phyloP scores from a whole-genome alignment of 2,888 invertebrate species.

The Platycheirus albimanus region DNA sequence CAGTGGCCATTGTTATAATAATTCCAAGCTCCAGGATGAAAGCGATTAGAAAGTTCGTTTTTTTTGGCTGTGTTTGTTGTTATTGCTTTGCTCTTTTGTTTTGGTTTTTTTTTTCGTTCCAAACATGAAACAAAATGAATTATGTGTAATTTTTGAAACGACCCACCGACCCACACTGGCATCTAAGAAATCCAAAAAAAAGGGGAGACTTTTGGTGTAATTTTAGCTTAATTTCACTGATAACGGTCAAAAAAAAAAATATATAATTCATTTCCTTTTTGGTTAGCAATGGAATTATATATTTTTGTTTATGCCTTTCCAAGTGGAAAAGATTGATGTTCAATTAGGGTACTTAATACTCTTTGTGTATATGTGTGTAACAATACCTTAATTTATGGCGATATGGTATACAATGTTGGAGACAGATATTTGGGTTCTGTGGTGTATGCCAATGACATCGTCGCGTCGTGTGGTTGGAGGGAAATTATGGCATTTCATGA shows the following conservation, averaged over 20 bases:
- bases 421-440: no score
- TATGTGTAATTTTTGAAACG: slow-evolving; percentile 17
- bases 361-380: no score
- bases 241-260: slow-evolving; percentile 25
- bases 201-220: slow-evolving; percentile 15
- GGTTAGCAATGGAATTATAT: neutral
- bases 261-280: slow-evolving; percentile 3
- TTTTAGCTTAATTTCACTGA: slow-evolving; percentile 19
- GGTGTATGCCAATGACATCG: no score
- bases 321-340: slow-evolving; percentile 26
- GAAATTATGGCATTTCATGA: no score
- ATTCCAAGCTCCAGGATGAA: slow-evolving; percentile 20
- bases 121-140: slow-evolving; percentile 32
- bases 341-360: neutral
- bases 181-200: no score
- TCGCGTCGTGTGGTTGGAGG: no score
- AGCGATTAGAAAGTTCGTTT: slow-evolving; percentile 36
- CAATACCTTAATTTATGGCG: no score
- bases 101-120: neutral
- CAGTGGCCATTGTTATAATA: slow-evolving; percentile 18
- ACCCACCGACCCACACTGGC: no score
- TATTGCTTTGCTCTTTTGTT: no score
- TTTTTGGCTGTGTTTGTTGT: no score
- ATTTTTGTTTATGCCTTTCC: slow-evolving; percentile 15
- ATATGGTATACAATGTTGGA: no score